These are phyloP conservation scores for Prionailurus viverrinus DNA, from an alignment of 2,113 vertebrate genomes.

Conservation along the genomic window DNA sequence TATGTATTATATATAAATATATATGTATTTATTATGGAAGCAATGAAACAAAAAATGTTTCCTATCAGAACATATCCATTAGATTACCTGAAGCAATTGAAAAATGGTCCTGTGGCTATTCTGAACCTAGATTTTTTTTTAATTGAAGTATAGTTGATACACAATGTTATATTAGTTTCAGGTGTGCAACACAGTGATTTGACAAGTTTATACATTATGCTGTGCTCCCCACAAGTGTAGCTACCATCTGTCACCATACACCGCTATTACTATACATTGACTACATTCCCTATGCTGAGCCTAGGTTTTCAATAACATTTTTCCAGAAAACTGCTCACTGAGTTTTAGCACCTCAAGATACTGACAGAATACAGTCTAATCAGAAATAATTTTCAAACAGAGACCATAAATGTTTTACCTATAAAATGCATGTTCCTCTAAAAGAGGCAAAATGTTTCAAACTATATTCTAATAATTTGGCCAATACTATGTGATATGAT, in stretches of 20 bases:
- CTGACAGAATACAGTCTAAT: not conserved
- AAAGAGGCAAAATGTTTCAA: conserved; percentile 49
- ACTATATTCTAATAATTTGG: not conserved
- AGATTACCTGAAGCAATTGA: not conserved
- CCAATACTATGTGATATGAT: not conserved
- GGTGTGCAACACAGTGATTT: not conserved
- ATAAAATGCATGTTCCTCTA: conserved; percentile 6
- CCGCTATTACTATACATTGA: not conserved
- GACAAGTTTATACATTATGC: not conserved
- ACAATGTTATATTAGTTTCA: not conserved
- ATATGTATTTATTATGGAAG: not conserved
- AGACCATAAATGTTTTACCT: conserved; percentile 19
- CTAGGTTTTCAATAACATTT: conserved; percentile 34
- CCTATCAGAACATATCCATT: not conserved
- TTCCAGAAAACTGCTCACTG: conserved; percentile 24
- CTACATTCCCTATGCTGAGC: not conserved
- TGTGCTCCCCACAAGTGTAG: not conserved
- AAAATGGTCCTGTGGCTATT: conserved; percentile 33
- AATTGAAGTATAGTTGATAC: not conserved
- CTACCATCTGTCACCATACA: not conserved
- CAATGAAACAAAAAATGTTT: conserved; percentile 24
- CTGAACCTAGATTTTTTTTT: not conserved
- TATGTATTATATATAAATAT: not conserved
- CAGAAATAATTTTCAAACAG: conserved; percentile 41
- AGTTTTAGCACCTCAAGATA: conserved; percentile 24